Conservation (phyloP, 2,113 vertebrate species). For the Pterocles orientalis region DNA sequence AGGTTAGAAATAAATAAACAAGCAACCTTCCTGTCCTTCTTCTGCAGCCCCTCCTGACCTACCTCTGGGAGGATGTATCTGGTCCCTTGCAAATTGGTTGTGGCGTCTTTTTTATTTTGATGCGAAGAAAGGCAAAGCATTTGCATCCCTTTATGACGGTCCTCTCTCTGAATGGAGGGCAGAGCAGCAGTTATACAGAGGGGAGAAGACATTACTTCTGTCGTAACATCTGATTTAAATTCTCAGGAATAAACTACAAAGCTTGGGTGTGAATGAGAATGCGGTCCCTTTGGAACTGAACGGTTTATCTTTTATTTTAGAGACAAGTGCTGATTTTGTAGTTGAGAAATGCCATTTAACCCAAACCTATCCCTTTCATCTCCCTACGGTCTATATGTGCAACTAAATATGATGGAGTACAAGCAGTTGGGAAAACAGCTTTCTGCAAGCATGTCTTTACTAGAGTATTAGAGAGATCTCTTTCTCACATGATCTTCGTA, state of each 20-base stretch:
- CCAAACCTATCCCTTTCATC: background rate
- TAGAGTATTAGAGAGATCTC: background rate
- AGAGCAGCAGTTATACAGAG: background rate
- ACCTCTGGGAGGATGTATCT: background rate
- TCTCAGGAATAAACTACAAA: background rate
- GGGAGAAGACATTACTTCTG: background rate
- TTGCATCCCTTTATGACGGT: background rate
- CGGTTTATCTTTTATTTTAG: background rate
- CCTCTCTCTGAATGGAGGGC: background rate
- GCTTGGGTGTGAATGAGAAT: background rate
- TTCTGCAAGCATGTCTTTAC: background rate
- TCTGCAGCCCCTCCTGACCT: background rate
- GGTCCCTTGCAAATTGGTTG: background rate
- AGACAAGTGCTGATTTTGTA: background rate
- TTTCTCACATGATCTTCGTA: background rate
- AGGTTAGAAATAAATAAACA: conserved; percentile 5
- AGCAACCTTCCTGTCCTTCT: background rate
- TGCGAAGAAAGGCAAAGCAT: background rate
- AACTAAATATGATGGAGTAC: fast-evolving
- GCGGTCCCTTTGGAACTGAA: background rate
- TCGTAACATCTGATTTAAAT: background rate
- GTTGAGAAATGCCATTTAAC: fast-evolving
- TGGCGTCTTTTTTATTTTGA: background rate
- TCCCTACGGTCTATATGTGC: background rate
- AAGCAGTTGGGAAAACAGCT: background rate